phyloP scores from a whole-genome alignment of 2,888 invertebrate species.

The Troilus luridus region DNA sequence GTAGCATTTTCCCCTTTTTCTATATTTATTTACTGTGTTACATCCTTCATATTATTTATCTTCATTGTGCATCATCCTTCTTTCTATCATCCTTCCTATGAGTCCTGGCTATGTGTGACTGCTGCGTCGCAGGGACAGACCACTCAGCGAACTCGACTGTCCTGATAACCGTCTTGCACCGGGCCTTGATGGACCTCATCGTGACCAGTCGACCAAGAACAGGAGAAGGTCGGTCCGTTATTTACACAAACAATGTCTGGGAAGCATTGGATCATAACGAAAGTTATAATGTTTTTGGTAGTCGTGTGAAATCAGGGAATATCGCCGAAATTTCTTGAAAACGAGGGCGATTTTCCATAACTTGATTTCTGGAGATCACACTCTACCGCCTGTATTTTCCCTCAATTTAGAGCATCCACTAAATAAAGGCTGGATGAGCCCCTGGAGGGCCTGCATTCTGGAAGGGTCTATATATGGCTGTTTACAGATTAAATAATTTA shows the following conservation, averaged over 20 bases:
- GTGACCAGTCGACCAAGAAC: constrained; percentile 8
- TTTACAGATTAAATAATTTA: too few relatives aligned
- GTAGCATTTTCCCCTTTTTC: too few relatives aligned
- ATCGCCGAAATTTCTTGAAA: background rate
- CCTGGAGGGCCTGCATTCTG: too few relatives aligned
- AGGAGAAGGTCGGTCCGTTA: background rate
- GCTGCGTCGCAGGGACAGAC: too few relatives aligned
- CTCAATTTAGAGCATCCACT: too few relatives aligned
- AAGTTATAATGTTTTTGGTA: background rate
- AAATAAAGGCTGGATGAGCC: too few relatives aligned
- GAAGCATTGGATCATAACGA: background rate
- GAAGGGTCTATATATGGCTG: too few relatives aligned
- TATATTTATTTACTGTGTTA: background rate
- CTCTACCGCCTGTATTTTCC: too few relatives aligned
- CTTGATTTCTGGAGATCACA: too few relatives aligned
- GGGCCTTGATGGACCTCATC: background rate
- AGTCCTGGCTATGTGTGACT: background rate
- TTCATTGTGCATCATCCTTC: too few relatives aligned
- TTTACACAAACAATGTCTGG: constrained; percentile 24
- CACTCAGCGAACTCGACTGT: background rate
- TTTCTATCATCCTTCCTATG: background rate
- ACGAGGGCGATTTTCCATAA: too few relatives aligned
- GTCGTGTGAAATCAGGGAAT: background rate
- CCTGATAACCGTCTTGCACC: background rate
- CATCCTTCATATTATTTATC: background rate